phyloP scores from a whole-genome alignment of 2,888 invertebrate genomes.

The Folsomia manolachei region DNA sequence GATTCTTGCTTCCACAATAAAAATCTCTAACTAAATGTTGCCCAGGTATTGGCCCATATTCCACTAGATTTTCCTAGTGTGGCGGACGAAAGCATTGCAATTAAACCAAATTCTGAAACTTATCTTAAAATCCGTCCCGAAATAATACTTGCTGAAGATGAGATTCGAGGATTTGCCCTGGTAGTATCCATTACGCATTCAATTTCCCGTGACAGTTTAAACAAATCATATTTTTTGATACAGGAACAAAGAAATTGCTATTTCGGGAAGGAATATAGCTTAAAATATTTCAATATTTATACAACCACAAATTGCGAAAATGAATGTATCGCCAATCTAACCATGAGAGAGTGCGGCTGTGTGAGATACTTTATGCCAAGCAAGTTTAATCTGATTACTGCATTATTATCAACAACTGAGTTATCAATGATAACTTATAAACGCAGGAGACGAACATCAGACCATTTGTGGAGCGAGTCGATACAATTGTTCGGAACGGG shows the following conservation, averaged over 20 bases:
- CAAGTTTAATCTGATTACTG: slow-evolving; percentile 8
- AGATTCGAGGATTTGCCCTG: slow-evolving; percentile 23
- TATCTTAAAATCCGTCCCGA: slow-evolving; percentile 36
- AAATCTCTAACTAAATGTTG: neutral
- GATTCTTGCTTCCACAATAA: neutral
- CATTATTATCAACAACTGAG: neutral
- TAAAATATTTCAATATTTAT: slow-evolving; percentile 38
- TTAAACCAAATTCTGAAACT: slow-evolving; percentile 39
- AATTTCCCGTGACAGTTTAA: slow-evolving; percentile 33
- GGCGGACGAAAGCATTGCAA: slow-evolving; percentile 33
- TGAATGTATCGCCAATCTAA: slow-evolving; percentile 41
- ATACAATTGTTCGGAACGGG: slow-evolving; percentile 40
- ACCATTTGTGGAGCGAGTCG: slow-evolving; percentile 39
- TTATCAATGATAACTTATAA: neutral
- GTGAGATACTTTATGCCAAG: slow-evolving; percentile 46
- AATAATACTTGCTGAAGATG: slow-evolving; percentile 21
- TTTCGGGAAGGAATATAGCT: slow-evolving; percentile 32
- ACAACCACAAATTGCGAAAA: slow-evolving; percentile 42
- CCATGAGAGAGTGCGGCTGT: slow-evolving; percentile 32
- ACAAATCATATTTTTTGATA: slow-evolving; percentile 19
- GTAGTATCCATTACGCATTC: slow-evolving; percentile 16
- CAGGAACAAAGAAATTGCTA: slow-evolving; percentile 43
- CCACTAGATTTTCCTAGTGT: slow-evolving; percentile 31
- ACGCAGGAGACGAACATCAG: slow-evolving; percentile 32
- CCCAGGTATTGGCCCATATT: neutral